Percentiles rank a stretch among this genome's conserved stretches.
Evolutionary conservation across 2,888 invertebrate genomes (phyloP).

Genomic region (Pycnomerus fuliginosus): DNA sequence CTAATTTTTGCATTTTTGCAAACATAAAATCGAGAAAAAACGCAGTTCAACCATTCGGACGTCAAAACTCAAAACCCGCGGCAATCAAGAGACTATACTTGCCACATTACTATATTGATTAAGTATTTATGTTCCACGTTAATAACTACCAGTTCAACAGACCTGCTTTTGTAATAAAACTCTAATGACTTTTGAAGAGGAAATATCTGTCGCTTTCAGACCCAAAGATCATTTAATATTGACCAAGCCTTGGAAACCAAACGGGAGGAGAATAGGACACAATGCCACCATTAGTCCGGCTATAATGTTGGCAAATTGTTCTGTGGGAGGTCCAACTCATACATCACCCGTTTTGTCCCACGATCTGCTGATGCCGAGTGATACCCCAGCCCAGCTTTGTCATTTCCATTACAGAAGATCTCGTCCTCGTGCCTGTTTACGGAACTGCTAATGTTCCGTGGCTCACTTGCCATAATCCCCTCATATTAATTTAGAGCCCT

Average conservation of each 20-base stretch:
- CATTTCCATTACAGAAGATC: conserved; percentile 22
- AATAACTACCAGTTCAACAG: too few relatives aligned
- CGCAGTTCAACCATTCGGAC: too few relatives aligned
- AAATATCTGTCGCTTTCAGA: too few relatives aligned
- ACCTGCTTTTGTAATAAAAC: too few relatives aligned
- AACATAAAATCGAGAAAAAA: too few relatives aligned
- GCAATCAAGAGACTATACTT: too few relatives aligned
- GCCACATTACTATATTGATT: too few relatives aligned
- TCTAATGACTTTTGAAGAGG: too few relatives aligned
- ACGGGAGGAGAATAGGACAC: conserved; percentile 35
- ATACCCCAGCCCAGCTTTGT: conserved; percentile 27
- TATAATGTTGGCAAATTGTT: conserved; percentile 55
- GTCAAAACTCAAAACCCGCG: too few relatives aligned
- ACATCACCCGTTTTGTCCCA: conserved; percentile 51
- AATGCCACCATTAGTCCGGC: conserved; percentile 53
- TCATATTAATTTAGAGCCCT: too few relatives aligned
- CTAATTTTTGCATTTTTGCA: too few relatives aligned
- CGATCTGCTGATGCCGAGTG: conserved; percentile 43
- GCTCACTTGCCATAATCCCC: conserved; percentile 1
- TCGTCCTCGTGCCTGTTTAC: conserved; percentile 32
- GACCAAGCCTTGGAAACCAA: conserved; percentile 14
- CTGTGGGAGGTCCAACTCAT: conserved; percentile 51
- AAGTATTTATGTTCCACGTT: too few relatives aligned
- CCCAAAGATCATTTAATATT: conserved; percentile 14
- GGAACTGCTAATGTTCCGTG: conserved; percentile 30